Evolutionary conservation across 2,113 vertebrate species (phyloP), one percentile per base, ranked within the genome.

Genomic region (Serilophus lunatus): DNA sequence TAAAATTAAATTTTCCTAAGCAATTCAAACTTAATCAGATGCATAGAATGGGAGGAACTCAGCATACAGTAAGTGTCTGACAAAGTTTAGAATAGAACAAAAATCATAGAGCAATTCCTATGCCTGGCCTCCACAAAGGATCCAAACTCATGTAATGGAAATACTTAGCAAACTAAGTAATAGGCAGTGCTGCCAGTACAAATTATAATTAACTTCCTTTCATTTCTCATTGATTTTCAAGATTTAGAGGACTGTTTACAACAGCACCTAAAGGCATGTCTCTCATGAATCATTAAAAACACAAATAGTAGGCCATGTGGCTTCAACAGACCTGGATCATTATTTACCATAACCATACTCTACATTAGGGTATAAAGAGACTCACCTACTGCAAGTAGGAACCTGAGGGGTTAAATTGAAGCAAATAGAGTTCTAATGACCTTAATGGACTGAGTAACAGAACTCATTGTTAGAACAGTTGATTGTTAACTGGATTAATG

Each of bases 181-280:
- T 42, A 92, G 66, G 47, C 61, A 91, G 33, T 38, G 35, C 78
- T 87, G 84, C 71, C 53, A 79, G 57, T 75, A 91, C 22, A 76
- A 84, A 84, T 84, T 72, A 53, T 54, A 90, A 95, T 66, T 82
- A 93, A 94, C 45, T 85, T 92, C n/a, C 59, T 65, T 86, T 85
- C 47, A 89, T 87, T 95, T 94, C 74, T 54, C 78, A 93, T 82
- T 77, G 63, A 91, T 91, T 91, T 92, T 79, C 57, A 70, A 86
- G 78, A 89, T 84, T 85, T 61, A 92, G 70, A 91, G 65, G 40
- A 85, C 66, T 61, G 38, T 76, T 94, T 89, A 92, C 0, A 6
- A 69, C 54, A 85, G 53, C 35, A 90, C 59, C 78, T 84, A 84
- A 89, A 91, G 87, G 81, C 54, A 54, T 45, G 86, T 65, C 70